phyloP scores from a whole-genome alignment of 2,888 invertebrate genomes.

The Boloria euphrosyne region DNA sequence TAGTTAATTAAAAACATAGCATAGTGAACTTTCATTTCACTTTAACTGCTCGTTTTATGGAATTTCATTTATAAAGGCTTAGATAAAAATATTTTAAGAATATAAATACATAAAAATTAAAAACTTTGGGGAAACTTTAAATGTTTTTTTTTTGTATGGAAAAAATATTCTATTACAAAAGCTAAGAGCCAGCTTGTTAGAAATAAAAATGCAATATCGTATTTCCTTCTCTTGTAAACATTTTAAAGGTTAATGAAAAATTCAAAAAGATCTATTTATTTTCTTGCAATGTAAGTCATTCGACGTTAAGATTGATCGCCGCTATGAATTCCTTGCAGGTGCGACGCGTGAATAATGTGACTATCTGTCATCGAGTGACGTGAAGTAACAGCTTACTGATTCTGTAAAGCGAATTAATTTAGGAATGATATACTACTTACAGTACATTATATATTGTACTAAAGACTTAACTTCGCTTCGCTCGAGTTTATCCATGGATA shows the following conservation, averaged over 20 bases:
- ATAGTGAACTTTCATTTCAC: too few relatives aligned
- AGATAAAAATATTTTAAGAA: too few relatives aligned
- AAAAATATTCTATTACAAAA: too few relatives aligned
- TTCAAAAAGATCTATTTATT: not conserved
- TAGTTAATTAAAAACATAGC: too few relatives aligned
- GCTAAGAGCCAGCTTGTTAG: not conserved
- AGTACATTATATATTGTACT: not conserved
- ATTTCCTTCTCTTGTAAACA: not conserved
- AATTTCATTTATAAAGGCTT: too few relatives aligned
- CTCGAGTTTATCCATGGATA: too few relatives aligned
- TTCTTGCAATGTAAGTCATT: not conserved
- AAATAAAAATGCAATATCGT: not conserved
- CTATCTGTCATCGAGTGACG: slow-evolving; percentile 33
- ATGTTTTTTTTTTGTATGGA: too few relatives aligned
- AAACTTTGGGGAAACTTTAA: too few relatives aligned
- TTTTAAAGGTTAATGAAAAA: not conserved
- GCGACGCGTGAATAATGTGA: slow-evolving; percentile 32
- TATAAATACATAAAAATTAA: too few relatives aligned
- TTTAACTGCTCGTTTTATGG: too few relatives aligned
- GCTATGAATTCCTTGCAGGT: slow-evolving; percentile 28
- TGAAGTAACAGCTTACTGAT: slow-evolving; percentile 23
- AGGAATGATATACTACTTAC: slow-evolving; percentile 7
- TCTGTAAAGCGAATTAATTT: slow-evolving; percentile 19
- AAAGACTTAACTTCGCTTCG: too few relatives aligned
- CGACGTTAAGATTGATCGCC: slow-evolving; percentile 5